Evolutionary conservation across 2,797 vertebrate species (phyloP), one percentile per base, ranked within the genome.

Genomic region (Steatocranus sp.): DNA sequence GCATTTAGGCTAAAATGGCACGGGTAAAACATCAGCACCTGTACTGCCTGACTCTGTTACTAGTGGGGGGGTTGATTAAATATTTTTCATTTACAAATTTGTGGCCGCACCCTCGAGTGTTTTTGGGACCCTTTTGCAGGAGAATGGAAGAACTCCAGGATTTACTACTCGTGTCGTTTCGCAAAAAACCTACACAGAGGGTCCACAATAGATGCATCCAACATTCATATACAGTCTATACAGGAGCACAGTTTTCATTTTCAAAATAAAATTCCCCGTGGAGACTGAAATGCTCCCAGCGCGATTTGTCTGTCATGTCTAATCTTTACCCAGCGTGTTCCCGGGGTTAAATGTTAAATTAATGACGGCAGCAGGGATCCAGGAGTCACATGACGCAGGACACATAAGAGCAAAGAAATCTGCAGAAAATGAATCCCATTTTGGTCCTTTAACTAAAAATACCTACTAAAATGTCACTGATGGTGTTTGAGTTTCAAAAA

Each of bases 391-490:
- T 2, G 51, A 34, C 34, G 36, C 32, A 68, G 18, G 63, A 11
- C 5, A 11, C 38, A 17, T 12, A 25, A 68, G 20, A 68, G 20
- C 20, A 43, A 68, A 68, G 14, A 68, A 68, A 68, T 43, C 63
- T 68, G 63, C 20, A 68, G 61, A 2, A 46, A 83, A 81, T 3
- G 51, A 17, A 63, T 58, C 89, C 81, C 82, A 68, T 85, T 93
- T 93, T 93, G 91, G 92, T 91, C 85, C 87, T 76, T 81, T 76
- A 93, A 91, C 78, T 74, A 80, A 83, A 76, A 70, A 70, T 12
- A 36, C 2, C 63, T 27, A 70, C 9, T 70, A 70, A 70, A 70
- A 46, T 25, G 9, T 70, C 66, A 70, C 41, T 11, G 66, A 70
- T 46, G 23, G 23, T 8, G 41, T 11, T 70, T 18, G 6, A 25